Conservation (phyloP, 2,888 invertebrate genomes). For the Gerris lacustris region DNA sequence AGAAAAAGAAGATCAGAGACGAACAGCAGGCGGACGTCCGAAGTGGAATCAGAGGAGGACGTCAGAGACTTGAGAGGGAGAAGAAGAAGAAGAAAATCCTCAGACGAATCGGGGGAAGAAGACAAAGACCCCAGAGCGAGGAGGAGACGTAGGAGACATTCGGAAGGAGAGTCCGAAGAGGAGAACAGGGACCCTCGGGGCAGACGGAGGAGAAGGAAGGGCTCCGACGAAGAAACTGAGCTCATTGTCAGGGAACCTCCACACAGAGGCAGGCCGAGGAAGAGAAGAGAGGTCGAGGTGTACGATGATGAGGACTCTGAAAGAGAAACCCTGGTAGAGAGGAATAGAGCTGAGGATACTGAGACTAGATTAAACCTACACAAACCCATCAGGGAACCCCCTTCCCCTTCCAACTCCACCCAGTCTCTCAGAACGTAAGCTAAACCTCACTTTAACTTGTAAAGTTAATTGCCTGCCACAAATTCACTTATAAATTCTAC, state of each 20-base stretch:
- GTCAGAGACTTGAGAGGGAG: conserved; percentile 34
- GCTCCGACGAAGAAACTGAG: not conserved
- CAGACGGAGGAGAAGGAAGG: conserved; percentile 19
- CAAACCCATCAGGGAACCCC: not conserved
- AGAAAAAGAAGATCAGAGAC: not conserved
- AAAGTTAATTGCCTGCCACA: too few species aligned
- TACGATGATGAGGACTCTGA: not conserved
- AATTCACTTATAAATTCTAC: too few species aligned
- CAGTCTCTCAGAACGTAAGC: not conserved
- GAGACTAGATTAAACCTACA: too few species aligned
- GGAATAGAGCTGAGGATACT: not conserved
- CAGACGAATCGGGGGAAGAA: conserved; percentile 19
- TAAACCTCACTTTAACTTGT: too few species aligned
- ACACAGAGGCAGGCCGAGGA: not conserved
- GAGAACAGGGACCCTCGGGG: conserved; percentile 35
- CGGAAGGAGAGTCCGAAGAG: conserved; percentile 43
- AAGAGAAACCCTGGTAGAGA: not conserved
- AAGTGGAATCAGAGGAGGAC: conserved; percentile 37
- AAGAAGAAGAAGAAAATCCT: conserved; percentile 29
- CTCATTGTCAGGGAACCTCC: not conserved
- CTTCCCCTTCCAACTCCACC: not conserved
- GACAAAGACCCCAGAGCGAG: conserved; percentile 35
- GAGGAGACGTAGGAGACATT: conserved; percentile 41
- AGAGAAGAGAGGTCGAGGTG: not conserved
- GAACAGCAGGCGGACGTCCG: conserved; percentile 53